These are phyloP conservation scores for Gryllus bimaculatus DNA, from an alignment of 1,140 invertebrate species.

Conservation along the genomic window DNA sequence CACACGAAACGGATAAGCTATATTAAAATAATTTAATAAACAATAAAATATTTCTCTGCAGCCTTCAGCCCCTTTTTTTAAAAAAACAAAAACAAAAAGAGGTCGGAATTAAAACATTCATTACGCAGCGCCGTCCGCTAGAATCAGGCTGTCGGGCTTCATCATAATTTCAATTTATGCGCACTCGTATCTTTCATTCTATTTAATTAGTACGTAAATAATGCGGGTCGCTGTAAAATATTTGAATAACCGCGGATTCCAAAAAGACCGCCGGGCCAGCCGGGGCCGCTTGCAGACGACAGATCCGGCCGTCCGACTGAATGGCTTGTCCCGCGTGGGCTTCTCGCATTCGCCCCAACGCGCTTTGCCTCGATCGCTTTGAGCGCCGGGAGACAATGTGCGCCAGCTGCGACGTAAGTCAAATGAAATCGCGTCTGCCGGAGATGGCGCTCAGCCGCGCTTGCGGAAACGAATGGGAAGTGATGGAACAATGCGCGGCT, in stretches of 20 bases:
- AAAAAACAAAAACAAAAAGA: neutral
- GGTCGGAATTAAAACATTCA: neutral
- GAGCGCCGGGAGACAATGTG: too few species aligned
- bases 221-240: neutral
- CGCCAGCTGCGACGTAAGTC: too few species aligned
- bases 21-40: neutral
- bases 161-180: constrained; percentile 2
- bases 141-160: neutral
- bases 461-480: too few species aligned
- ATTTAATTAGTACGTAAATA: neutral
- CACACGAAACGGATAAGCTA: neutral
- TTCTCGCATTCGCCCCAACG: too few species aligned
- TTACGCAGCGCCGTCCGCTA: neutral
- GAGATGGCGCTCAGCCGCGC: too few species aligned
- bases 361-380: too few species aligned
- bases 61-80: neutral
- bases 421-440: too few species aligned
- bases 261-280: neutral
- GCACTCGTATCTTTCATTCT: neutral
- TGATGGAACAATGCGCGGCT: too few species aligned
- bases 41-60: neutral
- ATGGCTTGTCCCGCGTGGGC: too few species aligned
- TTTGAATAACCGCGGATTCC: neutral
- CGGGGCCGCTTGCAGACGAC: too few species aligned
- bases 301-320: too few species aligned